Evolutionary conservation across 2,113 vertebrate species (phyloP), one percentile per base, ranked within the genome.

Genomic region (Lethenteron camtschaticum): DNA sequence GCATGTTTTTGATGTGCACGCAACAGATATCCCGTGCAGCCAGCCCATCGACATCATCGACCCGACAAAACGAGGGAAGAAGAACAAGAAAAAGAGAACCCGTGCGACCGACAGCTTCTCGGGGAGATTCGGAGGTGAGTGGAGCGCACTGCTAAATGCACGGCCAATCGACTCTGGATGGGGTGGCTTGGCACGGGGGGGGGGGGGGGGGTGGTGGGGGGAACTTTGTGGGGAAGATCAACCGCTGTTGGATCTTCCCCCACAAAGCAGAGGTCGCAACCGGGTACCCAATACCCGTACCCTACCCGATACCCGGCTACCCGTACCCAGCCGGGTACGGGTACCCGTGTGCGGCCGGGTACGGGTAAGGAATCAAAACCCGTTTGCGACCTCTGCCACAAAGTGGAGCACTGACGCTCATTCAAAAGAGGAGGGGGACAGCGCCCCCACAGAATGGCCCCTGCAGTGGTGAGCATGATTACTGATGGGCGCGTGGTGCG

Each of bases 71-170:
- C 63, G 63, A n/a, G 20, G 20, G n/a, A 83, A 90, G 73, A 82
- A 86, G 81, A 96, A 96, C 82, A 99, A 99, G 81, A 97, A 97
- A 78, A 99, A 95, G 77, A 84, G 92, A 69, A 90, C 90, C 80
- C 77, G 94, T 59, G 92, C 94, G 71, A 95, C 92, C 0, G 90
- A 99, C 77, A 99, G 94, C 78, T 99, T 99, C 81, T 89, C 90
- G 0, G 94, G 94, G 63, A 78, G 86, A 57, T 99, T 99, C 0
- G 90, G 96, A 81, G 94, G 94, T 90, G 78, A 75, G 79, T 41
- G 41, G 41, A 41, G 41, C 2, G 41, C 41, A 41, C 41, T 41
- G 41, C 41, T 41, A 5, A 41, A 41, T 41, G 41, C 41, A 41
- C 41, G 41, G 41, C 41, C 41, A 41, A 41, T 41, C 41, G 41